These are phyloP conservation scores for Thaleichthys pacificus DNA, from an alignment of 2,797 vertebrate genomes.

Conservation along the genomic window DNA sequence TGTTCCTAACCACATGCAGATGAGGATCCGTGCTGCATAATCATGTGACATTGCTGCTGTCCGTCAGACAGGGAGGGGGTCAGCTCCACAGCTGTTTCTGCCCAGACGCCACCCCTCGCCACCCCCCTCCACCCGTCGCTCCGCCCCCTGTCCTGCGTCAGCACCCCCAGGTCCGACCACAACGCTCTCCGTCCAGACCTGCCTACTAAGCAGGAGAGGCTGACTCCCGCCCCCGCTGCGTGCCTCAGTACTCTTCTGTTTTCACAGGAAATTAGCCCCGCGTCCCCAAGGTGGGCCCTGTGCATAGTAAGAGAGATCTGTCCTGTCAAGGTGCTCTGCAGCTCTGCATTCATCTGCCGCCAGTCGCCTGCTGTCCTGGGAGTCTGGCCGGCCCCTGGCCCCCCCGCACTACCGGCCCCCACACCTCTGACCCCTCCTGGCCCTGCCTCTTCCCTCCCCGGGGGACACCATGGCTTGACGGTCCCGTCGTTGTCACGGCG, in stretches of 20 bases:
- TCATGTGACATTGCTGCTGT: slow-evolving; percentile 32
- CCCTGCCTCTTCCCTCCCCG: neutral
- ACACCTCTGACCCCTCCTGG: neutral
- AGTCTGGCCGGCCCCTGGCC: neutral
- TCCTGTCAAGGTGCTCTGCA: slow-evolving; percentile 64
- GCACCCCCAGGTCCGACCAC: slow-evolving; percentile 17
- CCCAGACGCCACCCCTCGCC: slow-evolving; percentile 34
- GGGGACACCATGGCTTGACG: neutral
- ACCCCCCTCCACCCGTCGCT: slow-evolving; percentile 1
- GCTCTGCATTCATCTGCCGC: slow-evolving; percentile 49
- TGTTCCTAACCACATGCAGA: slow-evolving; percentile 60
- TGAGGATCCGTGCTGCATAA: slow-evolving; percentile 59
- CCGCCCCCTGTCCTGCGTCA: slow-evolving; percentile 22
- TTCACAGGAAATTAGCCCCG: slow-evolving; percentile 74
- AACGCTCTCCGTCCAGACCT: neutral
- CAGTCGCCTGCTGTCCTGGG: slow-evolving; percentile 36
- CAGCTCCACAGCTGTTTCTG: slow-evolving; percentile 48
- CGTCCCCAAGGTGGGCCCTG: slow-evolving; percentile 65
- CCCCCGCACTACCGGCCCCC: too few relatives aligned
- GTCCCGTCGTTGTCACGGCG: neutral
- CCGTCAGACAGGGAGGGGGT: slow-evolving; percentile 40
- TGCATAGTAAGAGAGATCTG: slow-evolving; percentile 68
- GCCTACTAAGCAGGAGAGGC: too few relatives aligned
- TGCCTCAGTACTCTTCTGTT: slow-evolving; percentile 64
- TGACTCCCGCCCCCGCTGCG: slow-evolving; percentile 46